Evolutionary conservation across 2,113 vertebrate species (phyloP).

Genomic region (Indicator maculatus): DNA sequence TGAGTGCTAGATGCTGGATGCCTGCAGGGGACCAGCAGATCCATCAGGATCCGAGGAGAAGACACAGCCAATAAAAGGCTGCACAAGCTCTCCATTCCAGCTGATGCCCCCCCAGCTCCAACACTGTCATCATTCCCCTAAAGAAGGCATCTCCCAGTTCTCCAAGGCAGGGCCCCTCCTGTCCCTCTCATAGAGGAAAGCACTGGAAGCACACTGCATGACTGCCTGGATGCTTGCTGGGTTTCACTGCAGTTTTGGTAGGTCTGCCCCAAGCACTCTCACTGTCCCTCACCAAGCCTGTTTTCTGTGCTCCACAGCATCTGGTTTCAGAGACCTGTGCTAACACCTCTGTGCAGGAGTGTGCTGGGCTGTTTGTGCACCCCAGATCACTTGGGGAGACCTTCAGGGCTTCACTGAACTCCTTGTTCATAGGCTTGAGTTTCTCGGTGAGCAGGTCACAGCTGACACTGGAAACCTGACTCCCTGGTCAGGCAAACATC

Average conservation of each 20-base stretch:
- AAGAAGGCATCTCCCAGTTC: neutral
- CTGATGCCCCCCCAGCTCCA: neutral
- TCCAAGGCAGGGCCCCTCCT: neutral
- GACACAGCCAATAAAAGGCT: neutral
- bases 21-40: neutral
- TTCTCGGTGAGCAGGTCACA: neutral
- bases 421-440: neutral
- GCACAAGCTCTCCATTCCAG: neutral
- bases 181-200: neutral
- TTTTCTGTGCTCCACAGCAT: neutral
- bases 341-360: neutral
- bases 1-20: neutral
- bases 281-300: neutral
- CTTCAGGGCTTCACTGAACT: neutral
- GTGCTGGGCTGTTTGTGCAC: neutral
- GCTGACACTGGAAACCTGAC: neutral
- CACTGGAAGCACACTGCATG: neutral
- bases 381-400: fast-evolving
- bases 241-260: neutral
- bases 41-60: neutral
- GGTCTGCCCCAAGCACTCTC: neutral
- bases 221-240: neutral
- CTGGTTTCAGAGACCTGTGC: neutral
- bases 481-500: neutral
- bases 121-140: neutral